Evolutionary conservation across 2,113 vertebrate species (phyloP).

Genomic region (Acanthochromis polyacanthus): DNA sequence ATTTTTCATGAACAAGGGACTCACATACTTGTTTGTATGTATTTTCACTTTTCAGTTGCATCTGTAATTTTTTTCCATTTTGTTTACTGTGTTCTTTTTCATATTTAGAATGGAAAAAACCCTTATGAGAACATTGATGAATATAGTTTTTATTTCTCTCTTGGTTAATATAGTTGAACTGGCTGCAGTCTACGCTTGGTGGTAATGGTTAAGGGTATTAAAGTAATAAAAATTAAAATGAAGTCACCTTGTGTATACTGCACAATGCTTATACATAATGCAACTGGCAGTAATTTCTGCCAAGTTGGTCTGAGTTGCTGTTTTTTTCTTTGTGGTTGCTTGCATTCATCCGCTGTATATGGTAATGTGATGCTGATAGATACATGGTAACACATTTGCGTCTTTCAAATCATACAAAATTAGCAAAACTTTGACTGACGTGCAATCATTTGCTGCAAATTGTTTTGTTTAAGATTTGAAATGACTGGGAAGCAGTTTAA

Average conservation of each 20-base stretch:
- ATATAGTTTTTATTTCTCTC: background rate
- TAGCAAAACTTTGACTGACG: conserved; percentile 12
- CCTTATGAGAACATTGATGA: background rate
- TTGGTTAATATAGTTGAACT: background rate
- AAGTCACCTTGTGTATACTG: background rate
- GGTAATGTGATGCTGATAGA: background rate
- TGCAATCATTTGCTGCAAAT: background rate
- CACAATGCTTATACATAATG: conserved; percentile 1
- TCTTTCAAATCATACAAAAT: conserved; percentile 15
- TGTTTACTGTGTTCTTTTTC: background rate
- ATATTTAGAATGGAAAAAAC: background rate
- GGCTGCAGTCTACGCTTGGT: background rate
- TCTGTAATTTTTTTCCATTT: background rate
- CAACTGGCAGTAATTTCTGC: background rate
- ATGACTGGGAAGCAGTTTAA: conserved; percentile 42
- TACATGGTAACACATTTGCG: background rate
- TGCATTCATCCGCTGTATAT: background rate
- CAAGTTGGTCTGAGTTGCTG: background rate
- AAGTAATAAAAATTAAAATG: conserved; percentile 1
- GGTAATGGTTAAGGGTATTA: background rate
- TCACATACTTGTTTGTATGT: background rate
- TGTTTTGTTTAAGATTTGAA: conserved; percentile 22
- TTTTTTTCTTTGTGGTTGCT: conserved; percentile 2
- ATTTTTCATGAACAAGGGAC: background rate
- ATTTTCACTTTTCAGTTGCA: background rate